Evolutionary conservation across 2,797 vertebrate genomes (phyloP), one percentile per base, ranked within the genome.

Genomic region (Tragopan temminckii): DNA sequence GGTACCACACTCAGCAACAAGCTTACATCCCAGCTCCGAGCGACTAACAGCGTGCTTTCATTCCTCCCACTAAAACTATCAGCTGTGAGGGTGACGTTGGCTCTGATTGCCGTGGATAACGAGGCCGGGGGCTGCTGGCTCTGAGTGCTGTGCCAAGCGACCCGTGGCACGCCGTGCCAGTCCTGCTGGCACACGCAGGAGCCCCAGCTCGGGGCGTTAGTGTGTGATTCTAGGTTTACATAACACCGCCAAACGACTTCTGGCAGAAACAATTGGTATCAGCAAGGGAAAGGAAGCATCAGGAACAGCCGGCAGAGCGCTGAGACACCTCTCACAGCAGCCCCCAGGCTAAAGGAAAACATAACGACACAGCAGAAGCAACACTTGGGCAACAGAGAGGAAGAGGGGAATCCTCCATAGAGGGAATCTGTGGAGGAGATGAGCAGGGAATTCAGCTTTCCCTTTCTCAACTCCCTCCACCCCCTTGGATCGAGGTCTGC

Each of bases 231-330:
- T 20, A 89, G 89, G 94, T 94, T 97, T 95, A 92, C 75, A 83
- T 96, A 91, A 95, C 95, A 92, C 88, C 59, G 11, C 52, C 64
- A 13, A 81, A 46, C 0, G 58, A 66, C 31, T 92, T 77, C 93
- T 94, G 93, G 93, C 96, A 97, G 82, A 58, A 68, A 92, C 93
- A 93, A 96, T 90, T 33, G 92, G 45, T 84, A 88, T 84, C 63
- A 93, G 82, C 68, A 3, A 86, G 90, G 93, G 29, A 33, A 90
- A 70, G 3, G 85, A 90, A 82, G 92, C 77, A 93, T 86, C 89
- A 62, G 93, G 94, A 95, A 89, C 74, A 91, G 92, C 15, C 90
- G n/a, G 59, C 80, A 4, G 85, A 92, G 95, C 90, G 92, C 35
- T 92, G 80, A 86, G 93, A 90, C 87, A 82, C 89, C 87, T 89